phyloP scores from a whole-genome alignment of 2,113 vertebrate species.

The Pedionomus torquatus region DNA sequence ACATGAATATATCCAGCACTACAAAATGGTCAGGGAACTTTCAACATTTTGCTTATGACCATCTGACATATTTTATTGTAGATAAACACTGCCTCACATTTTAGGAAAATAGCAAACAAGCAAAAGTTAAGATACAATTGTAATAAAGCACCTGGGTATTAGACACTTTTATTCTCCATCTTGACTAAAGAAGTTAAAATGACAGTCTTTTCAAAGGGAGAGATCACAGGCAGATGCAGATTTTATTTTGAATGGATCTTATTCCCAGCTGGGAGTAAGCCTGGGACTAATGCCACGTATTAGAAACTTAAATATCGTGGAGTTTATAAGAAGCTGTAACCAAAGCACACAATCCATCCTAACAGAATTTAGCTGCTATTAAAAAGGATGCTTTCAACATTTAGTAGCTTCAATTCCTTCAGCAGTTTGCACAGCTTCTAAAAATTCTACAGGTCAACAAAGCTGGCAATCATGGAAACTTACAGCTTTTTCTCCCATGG shows the following conservation, averaged over 20 bases:
- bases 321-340: neutral
- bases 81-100: neutral
- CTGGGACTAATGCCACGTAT: neutral
- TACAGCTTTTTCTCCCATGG: neutral
- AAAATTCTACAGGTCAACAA: neutral
- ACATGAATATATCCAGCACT: neutral
- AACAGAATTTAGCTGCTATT: neutral
- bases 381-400: neutral
- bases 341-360: neutral
- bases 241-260: neutral
- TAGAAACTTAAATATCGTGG: neutral
- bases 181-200: neutral
- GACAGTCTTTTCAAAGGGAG: neutral
- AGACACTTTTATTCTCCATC: neutral
- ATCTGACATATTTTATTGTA: neutral
- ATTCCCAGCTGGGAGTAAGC: neutral
- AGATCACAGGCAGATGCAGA: neutral
- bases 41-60: neutral
- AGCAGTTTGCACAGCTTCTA: neutral
- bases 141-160: neutral
- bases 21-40: neutral
- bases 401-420: neutral
- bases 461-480: neutral
- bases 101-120: neutral
- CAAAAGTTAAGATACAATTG: neutral